Conservation (phyloP, 2,797 vertebrate species). For the Cynopterus sphinx region DNA sequence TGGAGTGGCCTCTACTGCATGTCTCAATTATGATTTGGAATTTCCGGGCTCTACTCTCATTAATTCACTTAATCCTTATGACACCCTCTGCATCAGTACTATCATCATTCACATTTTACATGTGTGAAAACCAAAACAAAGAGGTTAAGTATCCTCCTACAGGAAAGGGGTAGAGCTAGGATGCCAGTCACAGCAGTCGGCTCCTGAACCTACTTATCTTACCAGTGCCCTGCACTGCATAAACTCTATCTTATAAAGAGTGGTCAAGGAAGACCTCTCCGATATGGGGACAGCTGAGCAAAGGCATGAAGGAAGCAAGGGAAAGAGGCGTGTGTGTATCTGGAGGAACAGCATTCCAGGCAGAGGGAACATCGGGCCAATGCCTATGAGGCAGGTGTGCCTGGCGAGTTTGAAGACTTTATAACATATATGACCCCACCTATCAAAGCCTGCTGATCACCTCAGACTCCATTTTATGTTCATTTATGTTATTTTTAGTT, state of each 20-base stretch:
- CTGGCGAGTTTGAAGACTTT: not conserved
- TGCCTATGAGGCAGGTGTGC: not conserved
- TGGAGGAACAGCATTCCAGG: not conserved
- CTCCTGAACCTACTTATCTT: not conserved
- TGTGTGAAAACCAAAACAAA: not conserved
- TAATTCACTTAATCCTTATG: not conserved
- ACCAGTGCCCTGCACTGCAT: not conserved
- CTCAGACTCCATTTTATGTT: not conserved
- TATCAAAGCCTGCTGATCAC: not conserved
- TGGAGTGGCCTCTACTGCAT: not conserved
- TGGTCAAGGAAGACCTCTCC: not conserved
- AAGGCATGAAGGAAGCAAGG: not conserved
- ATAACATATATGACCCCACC: not conserved
- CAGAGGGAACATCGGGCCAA: not conserved
- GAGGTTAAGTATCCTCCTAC: not conserved
- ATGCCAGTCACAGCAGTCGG: not conserved
- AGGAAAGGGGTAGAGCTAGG: not conserved
- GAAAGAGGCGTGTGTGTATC: not conserved
- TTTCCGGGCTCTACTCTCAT: not conserved
- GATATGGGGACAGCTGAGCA: not conserved
- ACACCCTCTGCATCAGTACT: not conserved
- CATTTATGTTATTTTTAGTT: not conserved
- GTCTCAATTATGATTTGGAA: not conserved
- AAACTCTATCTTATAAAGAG: not conserved
- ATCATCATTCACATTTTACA: not conserved